Conservation (phyloP, 2,888 invertebrate genomes). For the Pardosa pseudoannulata region DNA sequence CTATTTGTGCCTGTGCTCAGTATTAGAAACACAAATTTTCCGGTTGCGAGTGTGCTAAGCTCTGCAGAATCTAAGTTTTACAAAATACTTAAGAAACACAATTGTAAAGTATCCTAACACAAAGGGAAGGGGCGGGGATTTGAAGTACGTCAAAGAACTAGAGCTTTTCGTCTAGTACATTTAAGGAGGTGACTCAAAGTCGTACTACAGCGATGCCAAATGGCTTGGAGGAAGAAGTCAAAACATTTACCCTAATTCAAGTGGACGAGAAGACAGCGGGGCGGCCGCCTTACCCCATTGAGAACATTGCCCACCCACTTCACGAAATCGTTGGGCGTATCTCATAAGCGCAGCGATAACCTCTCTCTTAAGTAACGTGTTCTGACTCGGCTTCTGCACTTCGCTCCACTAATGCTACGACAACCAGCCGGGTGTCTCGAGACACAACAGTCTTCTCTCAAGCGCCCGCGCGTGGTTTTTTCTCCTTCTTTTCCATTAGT, state of each 20-base stretch:
- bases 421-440: slow-evolving; percentile 32
- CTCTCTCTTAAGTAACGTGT: background rate
- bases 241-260: slow-evolving; percentile 5
- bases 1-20: too few relatives aligned
- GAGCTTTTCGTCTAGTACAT: too few relatives aligned
- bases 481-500: slow-evolving; percentile 45
- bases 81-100: too few relatives aligned
- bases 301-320: slow-evolving; percentile 3
- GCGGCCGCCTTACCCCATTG: background rate
- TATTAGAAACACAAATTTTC: too few relatives aligned
- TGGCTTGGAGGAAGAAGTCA: background rate
- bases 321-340: background rate
- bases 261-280: background rate
- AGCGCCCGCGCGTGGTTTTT: background rate
- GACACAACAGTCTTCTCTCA: slow-evolving; percentile 13
- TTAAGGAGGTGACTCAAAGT: too few relatives aligned
- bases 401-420: slow-evolving; percentile 23
- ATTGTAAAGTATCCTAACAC: too few relatives aligned
- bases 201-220: too few relatives aligned
- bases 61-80: too few relatives aligned
- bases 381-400: slow-evolving; percentile 20
- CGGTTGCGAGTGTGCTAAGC: too few relatives aligned
- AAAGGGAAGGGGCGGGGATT: too few relatives aligned
- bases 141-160: too few relatives aligned
- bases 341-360: slow-evolving; percentile 9